Percentiles rank a stretch among this genome's conserved stretches.
Evolutionary conservation across 2,888 invertebrate genomes (phyloP).

Genomic region (Corythucha ciliata): DNA sequence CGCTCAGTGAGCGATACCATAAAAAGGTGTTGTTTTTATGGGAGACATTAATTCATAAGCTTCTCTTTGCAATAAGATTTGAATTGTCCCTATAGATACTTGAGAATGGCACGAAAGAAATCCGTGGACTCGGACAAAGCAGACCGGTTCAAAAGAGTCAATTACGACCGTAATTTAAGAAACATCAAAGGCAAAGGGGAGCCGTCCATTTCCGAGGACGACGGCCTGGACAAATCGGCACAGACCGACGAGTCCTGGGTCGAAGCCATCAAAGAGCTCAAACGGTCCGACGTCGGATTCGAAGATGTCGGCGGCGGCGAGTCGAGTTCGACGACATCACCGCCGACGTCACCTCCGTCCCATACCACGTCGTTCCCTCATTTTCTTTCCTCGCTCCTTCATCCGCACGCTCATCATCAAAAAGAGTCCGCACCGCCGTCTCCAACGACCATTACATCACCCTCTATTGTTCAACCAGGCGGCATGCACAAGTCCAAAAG

Average conservation of each 20-base stretch:
- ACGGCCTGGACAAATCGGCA: constrained; percentile 62
- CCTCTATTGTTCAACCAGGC: too few species aligned
- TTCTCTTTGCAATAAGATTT: too few species aligned
- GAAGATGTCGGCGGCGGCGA: constrained; percentile 49
- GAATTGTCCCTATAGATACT: too few species aligned
- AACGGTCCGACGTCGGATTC: constrained; percentile 42
- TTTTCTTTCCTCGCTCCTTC: constrained; percentile 53
- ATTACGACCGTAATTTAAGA: constrained; percentile 73
- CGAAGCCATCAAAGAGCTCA: constrained; percentile 55
- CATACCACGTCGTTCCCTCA: constrained; percentile 44
- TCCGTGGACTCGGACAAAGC: constrained; percentile 71
- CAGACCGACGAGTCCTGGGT: constrained; percentile 74
- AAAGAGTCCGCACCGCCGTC: constrained; percentile 3
- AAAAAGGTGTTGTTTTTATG: too few species aligned
- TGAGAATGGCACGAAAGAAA: constrained; percentile 80
- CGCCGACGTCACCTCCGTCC: constrained; percentile 32
- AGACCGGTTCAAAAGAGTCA: constrained; percentile 76
- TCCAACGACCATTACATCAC: too few species aligned
- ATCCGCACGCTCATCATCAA: constrained; percentile 34
- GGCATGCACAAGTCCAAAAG: constrained; percentile 87
- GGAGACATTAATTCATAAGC: too few species aligned
- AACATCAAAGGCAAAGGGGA: constrained; percentile 72
- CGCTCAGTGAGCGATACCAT: constrained; percentile 81
- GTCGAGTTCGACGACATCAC: constrained; percentile 39
- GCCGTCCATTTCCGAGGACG: constrained; percentile 67